Evolutionary conservation across 2,888 invertebrate genomes (phyloP).

Genomic region (Athalia rosae): DNA sequence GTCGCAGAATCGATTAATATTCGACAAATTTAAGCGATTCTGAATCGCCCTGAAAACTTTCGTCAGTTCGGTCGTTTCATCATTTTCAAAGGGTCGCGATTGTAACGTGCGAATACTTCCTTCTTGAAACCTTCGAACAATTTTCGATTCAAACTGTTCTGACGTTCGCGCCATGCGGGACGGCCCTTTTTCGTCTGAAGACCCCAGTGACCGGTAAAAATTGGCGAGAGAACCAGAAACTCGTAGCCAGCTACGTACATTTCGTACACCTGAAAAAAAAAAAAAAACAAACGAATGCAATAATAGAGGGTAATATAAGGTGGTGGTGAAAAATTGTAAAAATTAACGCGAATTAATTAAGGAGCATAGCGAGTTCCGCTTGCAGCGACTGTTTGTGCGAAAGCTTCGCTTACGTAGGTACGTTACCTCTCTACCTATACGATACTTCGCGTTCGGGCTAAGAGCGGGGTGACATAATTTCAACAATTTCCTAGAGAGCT

Average conservation of each 20-base stretch:
- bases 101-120: constrained; percentile 87
- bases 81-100: constrained; percentile 80
- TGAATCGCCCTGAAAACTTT: constrained; percentile 36
- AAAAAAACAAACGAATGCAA: constrained; percentile 18
- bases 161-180: constrained; percentile 90
- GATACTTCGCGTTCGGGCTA: background rate
- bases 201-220: constrained; percentile 94
- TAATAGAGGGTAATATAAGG: no score
- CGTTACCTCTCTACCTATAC: no score
- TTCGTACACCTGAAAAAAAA: constrained; percentile 86
- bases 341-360: background rate
- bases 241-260: constrained; percentile 93
- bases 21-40: constrained; percentile 21
- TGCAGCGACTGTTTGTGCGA: no score
- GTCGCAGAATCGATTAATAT: background rate
- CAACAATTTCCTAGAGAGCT: constrained; percentile 5
- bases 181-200: constrained; percentile 86
- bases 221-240: constrained; percentile 90
- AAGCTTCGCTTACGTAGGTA: no score
- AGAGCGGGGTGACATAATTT: constrained; percentile 5
- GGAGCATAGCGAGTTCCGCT: background rate
- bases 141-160: constrained; percentile 88
- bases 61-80: constrained; percentile 55
- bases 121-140: constrained; percentile 89
- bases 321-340: no score